Conservation (phyloP, 2,113 vertebrate genomes). For the Beaufortia kweichowensis region DNA sequence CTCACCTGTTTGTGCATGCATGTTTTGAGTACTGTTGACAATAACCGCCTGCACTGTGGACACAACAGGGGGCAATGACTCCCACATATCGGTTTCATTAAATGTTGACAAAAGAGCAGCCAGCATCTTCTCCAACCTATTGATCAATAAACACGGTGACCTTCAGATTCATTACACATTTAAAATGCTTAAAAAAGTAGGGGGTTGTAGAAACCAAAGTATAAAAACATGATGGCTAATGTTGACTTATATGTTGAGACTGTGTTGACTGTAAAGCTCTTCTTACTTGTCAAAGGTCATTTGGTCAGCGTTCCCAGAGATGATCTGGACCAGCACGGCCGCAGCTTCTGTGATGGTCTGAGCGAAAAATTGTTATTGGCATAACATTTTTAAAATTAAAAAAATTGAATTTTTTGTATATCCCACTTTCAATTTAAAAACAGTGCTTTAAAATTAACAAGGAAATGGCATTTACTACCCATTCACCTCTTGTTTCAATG, state of each 20-base stretch:
- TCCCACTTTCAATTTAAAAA: too few species aligned
- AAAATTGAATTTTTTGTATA: too few species aligned
- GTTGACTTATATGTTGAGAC: neutral
- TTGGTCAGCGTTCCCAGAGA: conserved; percentile 59
- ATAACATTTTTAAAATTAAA: too few species aligned
- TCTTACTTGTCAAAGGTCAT: conserved; percentile 68
- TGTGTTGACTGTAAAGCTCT: neutral
- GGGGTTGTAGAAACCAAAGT: too few species aligned
- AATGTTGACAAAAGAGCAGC: conserved; percentile 58
- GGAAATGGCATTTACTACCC: too few species aligned
- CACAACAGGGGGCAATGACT: conserved; percentile 45
- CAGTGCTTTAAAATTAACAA: too few species aligned
- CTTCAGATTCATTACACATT: neutral
- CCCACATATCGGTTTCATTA: conserved; percentile 53
- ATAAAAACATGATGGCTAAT: too few species aligned
- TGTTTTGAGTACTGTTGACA: conserved; percentile 31
- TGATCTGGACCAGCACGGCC: conserved; percentile 62
- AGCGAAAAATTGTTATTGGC: too few species aligned
- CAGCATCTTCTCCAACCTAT: conserved; percentile 64
- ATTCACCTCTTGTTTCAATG: too few species aligned
- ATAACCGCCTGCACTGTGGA: conserved; percentile 53
- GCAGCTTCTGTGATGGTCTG: conserved; percentile 50
- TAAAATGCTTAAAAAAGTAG: too few species aligned
- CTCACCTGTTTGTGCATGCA: conserved; percentile 67
- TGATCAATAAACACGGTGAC: conserved; percentile 31